phyloP scores from a whole-genome alignment of 1,140 invertebrate species.

The Brachionus sp. region DNA sequence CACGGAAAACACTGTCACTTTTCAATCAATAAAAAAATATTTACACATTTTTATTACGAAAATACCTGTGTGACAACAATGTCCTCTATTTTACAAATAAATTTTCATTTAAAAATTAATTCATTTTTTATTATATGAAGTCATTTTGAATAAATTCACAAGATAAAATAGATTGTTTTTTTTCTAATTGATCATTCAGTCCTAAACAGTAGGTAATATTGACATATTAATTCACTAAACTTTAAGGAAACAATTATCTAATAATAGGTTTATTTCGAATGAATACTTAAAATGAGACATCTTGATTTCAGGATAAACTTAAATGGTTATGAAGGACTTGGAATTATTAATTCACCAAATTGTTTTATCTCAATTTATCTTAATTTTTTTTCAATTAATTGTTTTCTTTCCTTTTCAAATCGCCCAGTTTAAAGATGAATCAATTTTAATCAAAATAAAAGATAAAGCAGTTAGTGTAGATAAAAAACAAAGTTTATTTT shows the following conservation, averaged over 20 bases:
- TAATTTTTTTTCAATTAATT: not conserved
- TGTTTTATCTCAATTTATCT: not conserved
- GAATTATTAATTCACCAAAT: not conserved
- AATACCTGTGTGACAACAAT: constrained; percentile 6
- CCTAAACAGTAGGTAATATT: no score
- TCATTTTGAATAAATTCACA: not conserved
- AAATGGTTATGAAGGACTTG: not conserved
- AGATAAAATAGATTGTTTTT: not conserved
- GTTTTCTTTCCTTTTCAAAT: not conserved
- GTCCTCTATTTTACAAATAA: not conserved
- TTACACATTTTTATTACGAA: not conserved
- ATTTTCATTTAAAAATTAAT: not conserved
- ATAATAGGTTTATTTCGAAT: not conserved
- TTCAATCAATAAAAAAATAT: not conserved
- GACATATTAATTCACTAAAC: no score
- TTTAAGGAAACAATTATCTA: not conserved
- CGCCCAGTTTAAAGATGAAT: not conserved
- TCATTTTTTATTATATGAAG: not conserved
- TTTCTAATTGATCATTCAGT: not conserved
- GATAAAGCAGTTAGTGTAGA: constrained; percentile 1
- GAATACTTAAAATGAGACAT: not conserved
- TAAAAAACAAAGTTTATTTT: not conserved
- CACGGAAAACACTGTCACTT: not conserved
- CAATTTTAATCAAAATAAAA: not conserved
- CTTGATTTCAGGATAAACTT: not conserved